These are phyloP conservation scores for Quadriops clusia DNA, from an alignment of 2,888 invertebrate genomes.

Conservation along the genomic window DNA sequence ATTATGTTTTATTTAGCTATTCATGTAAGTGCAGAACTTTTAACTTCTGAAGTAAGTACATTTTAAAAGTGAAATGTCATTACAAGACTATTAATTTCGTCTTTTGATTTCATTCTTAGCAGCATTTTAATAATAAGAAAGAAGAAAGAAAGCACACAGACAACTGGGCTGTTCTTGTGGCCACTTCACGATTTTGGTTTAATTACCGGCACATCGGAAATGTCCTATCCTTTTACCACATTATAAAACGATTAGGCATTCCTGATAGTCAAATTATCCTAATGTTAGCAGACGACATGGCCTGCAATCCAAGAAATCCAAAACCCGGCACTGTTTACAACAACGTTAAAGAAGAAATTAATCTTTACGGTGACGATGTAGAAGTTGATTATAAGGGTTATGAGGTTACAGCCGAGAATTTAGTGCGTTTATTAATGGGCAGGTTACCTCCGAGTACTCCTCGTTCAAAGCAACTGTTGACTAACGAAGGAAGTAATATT, in stretches of 20 bases:
- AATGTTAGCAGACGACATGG: conserved; percentile 99
- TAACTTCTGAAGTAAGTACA: no score
- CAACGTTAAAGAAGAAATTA: conserved; percentile 94
- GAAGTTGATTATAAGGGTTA: conserved; percentile 97
- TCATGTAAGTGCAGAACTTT: no score
- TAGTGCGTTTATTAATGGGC: conserved; percentile 90
- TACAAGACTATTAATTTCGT: no score
- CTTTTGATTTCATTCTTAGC: no score
- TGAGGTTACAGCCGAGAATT: conserved; percentile 96
- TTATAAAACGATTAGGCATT: conserved; percentile 96
- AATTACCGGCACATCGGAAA: conserved; percentile 99
- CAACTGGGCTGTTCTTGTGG: conserved; percentile 98
- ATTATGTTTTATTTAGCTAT: no score
- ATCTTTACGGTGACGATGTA: conserved; percentile 98
- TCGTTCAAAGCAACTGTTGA: conserved; percentile 84
- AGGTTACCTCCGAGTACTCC: conserved; percentile 87
- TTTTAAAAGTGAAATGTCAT: no score
- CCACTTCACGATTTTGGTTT: conserved; percentile 98
- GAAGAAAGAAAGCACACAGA: conserved; percentile 66
- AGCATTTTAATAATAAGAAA: no score
- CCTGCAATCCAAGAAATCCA: conserved; percentile 96
- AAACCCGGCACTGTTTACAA: conserved; percentile 96
- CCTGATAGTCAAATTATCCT: conserved; percentile 97
- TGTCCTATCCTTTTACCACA: conserved; percentile 93
- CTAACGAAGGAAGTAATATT: conserved; percentile 94